These are phyloP conservation scores for Microplitis manilae DNA, from an alignment of 2,888 invertebrate genomes.

Conservation along the genomic window DNA sequence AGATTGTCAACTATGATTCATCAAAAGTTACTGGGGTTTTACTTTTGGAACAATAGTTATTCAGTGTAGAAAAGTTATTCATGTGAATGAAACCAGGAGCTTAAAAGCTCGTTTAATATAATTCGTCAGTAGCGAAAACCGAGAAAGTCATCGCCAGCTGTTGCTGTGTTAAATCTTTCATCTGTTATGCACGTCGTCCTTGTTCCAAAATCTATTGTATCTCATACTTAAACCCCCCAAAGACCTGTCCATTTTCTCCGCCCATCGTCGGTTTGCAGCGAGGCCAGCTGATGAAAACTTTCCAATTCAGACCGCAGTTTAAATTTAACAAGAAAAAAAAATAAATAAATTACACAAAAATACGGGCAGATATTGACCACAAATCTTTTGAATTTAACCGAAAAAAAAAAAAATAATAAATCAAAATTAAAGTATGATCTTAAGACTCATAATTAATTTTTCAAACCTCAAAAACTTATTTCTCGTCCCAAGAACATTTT, in stretches of 20 bases:
- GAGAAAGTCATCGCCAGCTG: slow-evolving; percentile 41
- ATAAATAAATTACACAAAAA: background rate
- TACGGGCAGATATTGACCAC: too few relatives aligned
- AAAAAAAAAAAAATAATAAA: too few relatives aligned
- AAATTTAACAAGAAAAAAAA: background rate
- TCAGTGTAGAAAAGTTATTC: slow-evolving; percentile 8
- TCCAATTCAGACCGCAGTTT: background rate
- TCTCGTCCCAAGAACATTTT: too few relatives aligned
- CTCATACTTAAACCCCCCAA: background rate
- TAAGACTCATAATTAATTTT: too few relatives aligned
- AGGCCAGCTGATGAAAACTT: background rate
- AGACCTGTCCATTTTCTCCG: background rate
- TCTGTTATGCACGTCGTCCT: background rate
- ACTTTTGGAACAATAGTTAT: slow-evolving; percentile 1
- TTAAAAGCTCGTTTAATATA: slow-evolving; percentile 6
- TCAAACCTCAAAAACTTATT: too few relatives aligned
- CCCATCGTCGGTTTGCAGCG: background rate
- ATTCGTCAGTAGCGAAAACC: slow-evolving; percentile 30
- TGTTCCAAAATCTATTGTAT: background rate
- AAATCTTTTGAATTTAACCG: too few relatives aligned
- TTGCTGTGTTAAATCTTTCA: slow-evolving; percentile 18
- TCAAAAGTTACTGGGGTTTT: background rate
- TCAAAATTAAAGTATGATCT: too few relatives aligned
- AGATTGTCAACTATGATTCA: too few relatives aligned
- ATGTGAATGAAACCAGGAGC: slow-evolving; percentile 4